Evolutionary conservation across 2,797 vertebrate species (phyloP).

Genomic region (Parambassis ranga): DNA sequence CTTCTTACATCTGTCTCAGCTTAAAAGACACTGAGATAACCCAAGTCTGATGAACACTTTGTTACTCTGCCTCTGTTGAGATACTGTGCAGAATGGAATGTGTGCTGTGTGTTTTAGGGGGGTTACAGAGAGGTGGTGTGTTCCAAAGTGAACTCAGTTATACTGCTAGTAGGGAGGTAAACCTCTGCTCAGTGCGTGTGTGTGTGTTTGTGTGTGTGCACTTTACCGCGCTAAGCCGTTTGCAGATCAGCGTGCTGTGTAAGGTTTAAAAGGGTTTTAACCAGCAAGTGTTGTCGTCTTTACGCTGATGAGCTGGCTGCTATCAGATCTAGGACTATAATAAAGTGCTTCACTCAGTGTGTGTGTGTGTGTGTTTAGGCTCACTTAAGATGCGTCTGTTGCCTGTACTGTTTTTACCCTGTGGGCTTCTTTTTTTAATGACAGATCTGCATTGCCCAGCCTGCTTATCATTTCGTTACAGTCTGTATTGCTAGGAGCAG

Average conservation of each 20-base stretch:
- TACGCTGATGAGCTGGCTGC: conserved; percentile 13
- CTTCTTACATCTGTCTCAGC: too few relatives aligned
- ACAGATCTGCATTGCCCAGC: background rate
- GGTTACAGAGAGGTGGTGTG: background rate
- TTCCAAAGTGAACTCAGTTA: background rate
- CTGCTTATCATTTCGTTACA: background rate
- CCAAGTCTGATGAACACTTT: too few relatives aligned
- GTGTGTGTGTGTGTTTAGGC: conserved; percentile 9
- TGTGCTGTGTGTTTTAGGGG: background rate
- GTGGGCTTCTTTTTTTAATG: conserved; percentile 3
- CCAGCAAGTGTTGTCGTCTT: conserved; percentile 4
- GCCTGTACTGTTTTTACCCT: background rate
- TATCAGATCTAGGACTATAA: conserved; percentile 13
- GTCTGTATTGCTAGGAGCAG: background rate
- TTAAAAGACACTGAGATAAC: too few relatives aligned
- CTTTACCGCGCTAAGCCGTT: conserved; percentile 4
- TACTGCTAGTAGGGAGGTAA: conserved; percentile 7
- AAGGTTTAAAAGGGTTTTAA: conserved; percentile 27
- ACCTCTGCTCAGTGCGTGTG: background rate
- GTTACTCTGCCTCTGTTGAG: too few relatives aligned
- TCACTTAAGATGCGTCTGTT: background rate
- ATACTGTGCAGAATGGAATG: background rate
- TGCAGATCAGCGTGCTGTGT: conserved; percentile 12
- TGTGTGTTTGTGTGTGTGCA: background rate
- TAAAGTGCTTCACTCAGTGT: conserved; percentile 1